Percentiles rank a stretch among this genome's conserved stretches.
Conservation (phyloP, 2,113 vertebrate species). For the Campylomormyrus tamandua region DNA sequence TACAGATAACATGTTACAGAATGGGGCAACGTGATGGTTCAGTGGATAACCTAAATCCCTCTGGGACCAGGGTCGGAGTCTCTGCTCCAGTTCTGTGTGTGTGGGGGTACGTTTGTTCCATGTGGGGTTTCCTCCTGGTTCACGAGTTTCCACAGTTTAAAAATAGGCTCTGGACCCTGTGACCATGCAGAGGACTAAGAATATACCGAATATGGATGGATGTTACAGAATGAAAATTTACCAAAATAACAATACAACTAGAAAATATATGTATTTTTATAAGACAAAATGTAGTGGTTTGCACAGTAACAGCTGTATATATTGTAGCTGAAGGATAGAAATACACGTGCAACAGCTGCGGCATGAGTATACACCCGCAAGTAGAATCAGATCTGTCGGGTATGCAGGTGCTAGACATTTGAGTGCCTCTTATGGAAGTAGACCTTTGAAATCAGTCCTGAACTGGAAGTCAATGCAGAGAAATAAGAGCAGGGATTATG, state of each 20-base stretch:
- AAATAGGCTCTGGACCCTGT: background rate
- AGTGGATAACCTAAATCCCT: background rate
- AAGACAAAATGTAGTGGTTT: background rate
- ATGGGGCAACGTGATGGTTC: background rate
- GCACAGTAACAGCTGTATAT: background rate
- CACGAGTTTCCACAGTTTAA: background rate
- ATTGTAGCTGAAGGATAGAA: background rate
- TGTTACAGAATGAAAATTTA: background rate
- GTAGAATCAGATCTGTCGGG: background rate
- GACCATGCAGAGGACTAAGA: background rate
- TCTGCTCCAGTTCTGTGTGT: background rate
- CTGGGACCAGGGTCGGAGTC: background rate
- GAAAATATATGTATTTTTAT: background rate
- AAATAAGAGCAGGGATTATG: background rate
- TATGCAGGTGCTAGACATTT: background rate
- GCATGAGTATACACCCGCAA: background rate
- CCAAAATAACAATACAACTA: background rate
- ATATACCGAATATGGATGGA: background rate
- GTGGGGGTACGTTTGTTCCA: background rate
- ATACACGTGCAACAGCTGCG: background rate
- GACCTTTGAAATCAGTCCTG: background rate
- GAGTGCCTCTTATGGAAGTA: background rate
- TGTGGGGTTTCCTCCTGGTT: background rate
- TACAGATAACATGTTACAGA: background rate
- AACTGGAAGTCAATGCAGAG: background rate